These are phyloP conservation scores for Chunga burmeisteri DNA, from an alignment of 2,113 vertebrate species.

Conservation along the genomic window DNA sequence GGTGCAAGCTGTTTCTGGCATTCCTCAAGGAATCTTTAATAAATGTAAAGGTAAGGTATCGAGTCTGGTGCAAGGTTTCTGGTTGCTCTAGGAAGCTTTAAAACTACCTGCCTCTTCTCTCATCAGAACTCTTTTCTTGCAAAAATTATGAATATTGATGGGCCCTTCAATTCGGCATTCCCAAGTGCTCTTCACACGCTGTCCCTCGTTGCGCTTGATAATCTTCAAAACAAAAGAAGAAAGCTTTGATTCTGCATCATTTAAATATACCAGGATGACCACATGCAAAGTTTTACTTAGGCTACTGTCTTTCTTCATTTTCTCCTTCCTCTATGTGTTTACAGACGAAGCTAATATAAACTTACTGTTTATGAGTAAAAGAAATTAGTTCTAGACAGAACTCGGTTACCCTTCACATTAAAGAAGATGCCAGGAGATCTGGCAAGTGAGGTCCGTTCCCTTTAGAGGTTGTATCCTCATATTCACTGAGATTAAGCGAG, in stretches of 20 bases:
- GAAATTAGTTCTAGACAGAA: background rate
- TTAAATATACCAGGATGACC: background rate
- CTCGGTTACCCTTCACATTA: background rate
- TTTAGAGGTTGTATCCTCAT: background rate
- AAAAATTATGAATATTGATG: background rate
- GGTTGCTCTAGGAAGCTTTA: background rate
- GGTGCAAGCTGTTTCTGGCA: background rate
- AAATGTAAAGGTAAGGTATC: background rate
- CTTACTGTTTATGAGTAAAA: background rate
- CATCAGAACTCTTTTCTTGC: background rate
- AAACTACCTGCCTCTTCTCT: background rate
- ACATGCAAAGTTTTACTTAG: background rate
- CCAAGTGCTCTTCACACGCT: background rate
- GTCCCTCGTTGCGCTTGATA: background rate
- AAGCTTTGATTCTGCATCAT: background rate
- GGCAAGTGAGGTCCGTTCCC: background rate
- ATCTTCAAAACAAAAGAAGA: background rate
- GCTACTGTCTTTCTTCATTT: background rate
- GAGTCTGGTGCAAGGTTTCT: background rate
- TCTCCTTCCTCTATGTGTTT: background rate
- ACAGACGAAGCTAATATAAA: background rate
- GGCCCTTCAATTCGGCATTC: background rate
- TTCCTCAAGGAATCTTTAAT: background rate
- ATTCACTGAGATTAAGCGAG: background rate
- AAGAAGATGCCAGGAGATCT: background rate